phyloP scores from a whole-genome alignment of 2,113 vertebrate genomes.

The Dasyurus viverrinus region DNA sequence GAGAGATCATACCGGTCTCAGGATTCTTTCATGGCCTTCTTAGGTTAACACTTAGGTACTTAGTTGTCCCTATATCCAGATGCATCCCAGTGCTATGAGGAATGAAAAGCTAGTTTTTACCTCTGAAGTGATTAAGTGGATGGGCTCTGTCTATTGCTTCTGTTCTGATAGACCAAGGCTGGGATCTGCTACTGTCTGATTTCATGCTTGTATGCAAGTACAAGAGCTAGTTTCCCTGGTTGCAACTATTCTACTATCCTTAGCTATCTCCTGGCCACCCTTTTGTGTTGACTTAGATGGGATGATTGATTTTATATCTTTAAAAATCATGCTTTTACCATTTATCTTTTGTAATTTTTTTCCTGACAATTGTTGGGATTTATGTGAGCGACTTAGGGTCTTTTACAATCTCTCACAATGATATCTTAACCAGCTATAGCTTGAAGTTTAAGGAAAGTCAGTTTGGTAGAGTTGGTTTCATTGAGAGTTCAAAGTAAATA shows the following conservation, averaged over 20 bases:
- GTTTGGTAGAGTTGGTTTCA: neutral
- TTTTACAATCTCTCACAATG: neutral
- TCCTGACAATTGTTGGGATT: neutral
- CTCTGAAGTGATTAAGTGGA: neutral
- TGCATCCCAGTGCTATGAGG: neutral
- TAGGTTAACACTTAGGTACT: neutral
- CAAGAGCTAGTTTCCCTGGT: neutral
- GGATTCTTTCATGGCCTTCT: neutral
- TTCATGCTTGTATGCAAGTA: neutral
- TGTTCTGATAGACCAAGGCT: neutral
- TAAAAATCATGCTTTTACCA: neutral
- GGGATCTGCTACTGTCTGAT: neutral
- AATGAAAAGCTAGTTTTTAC: neutral
- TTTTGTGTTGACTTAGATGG: neutral
- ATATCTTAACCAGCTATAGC: neutral
- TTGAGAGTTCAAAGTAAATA: neutral
- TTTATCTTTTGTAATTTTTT: neutral
- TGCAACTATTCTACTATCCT: neutral
- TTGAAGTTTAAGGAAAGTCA: neutral
- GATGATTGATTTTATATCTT: neutral
- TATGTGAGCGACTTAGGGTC: neutral
- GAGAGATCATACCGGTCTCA: neutral
- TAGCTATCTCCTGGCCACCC: neutral
- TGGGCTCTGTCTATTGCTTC: neutral
- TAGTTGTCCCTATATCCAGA: neutral